phyloP scores from a whole-genome alignment of 2,113 vertebrate species.

The Pogonocichla stellata region DNA sequence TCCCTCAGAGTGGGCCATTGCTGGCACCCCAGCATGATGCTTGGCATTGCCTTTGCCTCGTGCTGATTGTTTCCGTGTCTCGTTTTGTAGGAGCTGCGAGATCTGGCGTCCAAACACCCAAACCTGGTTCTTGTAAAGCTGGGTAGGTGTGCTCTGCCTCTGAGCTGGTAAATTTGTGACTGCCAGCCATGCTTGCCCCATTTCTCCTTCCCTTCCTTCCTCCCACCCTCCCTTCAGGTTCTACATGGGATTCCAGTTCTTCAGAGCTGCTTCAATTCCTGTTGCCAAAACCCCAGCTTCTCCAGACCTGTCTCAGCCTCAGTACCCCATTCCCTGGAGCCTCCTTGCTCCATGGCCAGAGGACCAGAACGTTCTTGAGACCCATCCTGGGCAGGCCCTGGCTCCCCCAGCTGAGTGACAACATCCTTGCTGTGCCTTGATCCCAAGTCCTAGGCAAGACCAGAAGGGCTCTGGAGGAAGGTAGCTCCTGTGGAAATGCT shows the following conservation, averaged over 20 bases:
- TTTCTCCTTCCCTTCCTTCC: background rate
- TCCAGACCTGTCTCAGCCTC: background rate
- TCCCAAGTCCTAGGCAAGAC: background rate
- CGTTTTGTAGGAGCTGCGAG: slow-evolving; percentile 52
- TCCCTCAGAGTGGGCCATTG: background rate
- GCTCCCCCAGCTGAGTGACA: background rate
- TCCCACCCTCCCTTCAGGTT: background rate
- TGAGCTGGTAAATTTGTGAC: background rate
- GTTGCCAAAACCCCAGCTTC: background rate
- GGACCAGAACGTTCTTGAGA: background rate
- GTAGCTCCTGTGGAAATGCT: background rate
- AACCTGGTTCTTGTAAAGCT: slow-evolving; percentile 50
- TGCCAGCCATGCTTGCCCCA: background rate
- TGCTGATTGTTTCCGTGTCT: background rate
- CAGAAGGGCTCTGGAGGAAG: background rate
- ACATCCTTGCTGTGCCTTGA: background rate
- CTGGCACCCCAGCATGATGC: background rate
- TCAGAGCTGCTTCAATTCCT: background rate
- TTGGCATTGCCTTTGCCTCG: accelerated
- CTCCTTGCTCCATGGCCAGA: background rate
- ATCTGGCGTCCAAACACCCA: slow-evolving; percentile 48
- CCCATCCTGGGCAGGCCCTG: background rate
- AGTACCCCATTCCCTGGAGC: background rate
- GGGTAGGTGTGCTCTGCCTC: background rate
- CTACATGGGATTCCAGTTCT: background rate